phyloP scores from a whole-genome alignment of 2,113 vertebrate species.

The Argyrosomus japonicus region DNA sequence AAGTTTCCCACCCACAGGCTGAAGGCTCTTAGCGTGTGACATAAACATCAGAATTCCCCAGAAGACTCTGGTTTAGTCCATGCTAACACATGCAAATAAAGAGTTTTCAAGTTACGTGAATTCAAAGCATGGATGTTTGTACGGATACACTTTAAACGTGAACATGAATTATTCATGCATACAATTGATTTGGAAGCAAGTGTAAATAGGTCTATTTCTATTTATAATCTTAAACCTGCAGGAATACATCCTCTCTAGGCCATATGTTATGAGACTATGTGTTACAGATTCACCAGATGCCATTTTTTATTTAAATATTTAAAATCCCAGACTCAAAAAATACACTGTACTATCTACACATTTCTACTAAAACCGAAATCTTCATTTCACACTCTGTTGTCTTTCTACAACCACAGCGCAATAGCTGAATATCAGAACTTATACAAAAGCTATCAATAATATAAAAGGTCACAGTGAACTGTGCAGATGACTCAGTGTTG shows the following conservation, averaged over 20 bases:
- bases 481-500: neutral
- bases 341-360: neutral
- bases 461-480: neutral
- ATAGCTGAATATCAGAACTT: neutral
- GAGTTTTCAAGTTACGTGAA: neutral
- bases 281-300: neutral
- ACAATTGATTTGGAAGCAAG: neutral
- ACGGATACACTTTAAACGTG: neutral
- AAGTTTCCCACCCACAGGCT: slow-evolving; percentile 13
- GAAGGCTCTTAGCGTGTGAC: slow-evolving; percentile 9
- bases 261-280: neutral
- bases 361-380: too few relatives aligned
- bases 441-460: neutral
- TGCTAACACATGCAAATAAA: neutral
- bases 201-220: neutral
- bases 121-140: neutral
- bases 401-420: neutral
- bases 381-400: neutral
- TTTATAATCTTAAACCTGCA: neutral
- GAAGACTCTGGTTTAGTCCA: neutral
- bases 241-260: neutral
- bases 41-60: slow-evolving; percentile 29
- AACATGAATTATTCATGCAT: neutral
- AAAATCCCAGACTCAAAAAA: neutral
- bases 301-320: neutral